Evolutionary conservation across 2,113 vertebrate genomes (phyloP).

Genomic region (Garra rufa): DNA sequence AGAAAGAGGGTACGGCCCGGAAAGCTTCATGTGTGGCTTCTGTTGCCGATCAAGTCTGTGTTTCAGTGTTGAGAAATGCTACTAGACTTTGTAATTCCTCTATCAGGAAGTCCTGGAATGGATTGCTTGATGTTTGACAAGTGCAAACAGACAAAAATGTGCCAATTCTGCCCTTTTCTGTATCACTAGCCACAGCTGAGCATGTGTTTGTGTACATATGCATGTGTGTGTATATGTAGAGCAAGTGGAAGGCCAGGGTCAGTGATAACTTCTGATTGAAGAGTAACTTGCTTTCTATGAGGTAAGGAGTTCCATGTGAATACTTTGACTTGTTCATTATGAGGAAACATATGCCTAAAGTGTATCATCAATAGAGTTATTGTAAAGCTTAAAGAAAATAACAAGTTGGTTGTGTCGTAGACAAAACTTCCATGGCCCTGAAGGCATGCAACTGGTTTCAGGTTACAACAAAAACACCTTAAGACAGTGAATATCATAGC

Average conservation of each 20-base stretch:
- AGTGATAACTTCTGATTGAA: constrained; percentile 24
- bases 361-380: not conserved
- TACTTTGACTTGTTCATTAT: no score
- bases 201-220: not conserved
- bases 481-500: not conserved
- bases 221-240: constrained; percentile 5
- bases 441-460: constrained; percentile 6
- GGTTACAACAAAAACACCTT: constrained; percentile 7
- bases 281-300: not conserved
- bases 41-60: not conserved
- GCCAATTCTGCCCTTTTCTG: constrained; percentile 64
- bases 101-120: constrained; percentile 63
- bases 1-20: not conserved
- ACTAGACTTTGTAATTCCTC: constrained; percentile 69
- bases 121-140: constrained; percentile 72
- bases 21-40: constrained; percentile 18
- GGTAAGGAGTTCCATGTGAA: not conserved
- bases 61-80: constrained; percentile 65
- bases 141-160: constrained; percentile 70
- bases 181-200: constrained; percentile 68
- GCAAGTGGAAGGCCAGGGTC: constrained; percentile 33
- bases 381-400: not conserved
- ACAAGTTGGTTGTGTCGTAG: constrained; percentile 28
- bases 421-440: not conserved
- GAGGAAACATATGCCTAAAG: no score